Conservation (phyloP, 2,113 vertebrate species). For the Protobothrops mucrosquamatus region DNA sequence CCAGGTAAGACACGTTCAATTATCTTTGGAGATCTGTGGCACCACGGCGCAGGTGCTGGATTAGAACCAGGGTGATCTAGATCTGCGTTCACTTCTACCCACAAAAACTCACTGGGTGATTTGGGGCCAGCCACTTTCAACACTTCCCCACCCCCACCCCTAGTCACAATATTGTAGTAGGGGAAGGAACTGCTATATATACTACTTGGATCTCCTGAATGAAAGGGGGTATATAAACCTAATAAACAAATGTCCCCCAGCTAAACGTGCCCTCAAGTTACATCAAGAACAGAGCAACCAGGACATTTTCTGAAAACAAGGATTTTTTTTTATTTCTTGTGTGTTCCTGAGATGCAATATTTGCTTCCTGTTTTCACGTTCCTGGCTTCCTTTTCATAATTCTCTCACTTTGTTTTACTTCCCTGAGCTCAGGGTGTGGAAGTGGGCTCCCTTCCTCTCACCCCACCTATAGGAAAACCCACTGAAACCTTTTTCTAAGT, state of each 20-base stretch:
- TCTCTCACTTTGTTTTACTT: slow-evolving; percentile 16
- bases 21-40: no score
- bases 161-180: background rate
- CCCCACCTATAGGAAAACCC: background rate
- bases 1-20: no score
- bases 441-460: slow-evolving; percentile 1
- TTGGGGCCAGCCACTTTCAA: background rate
- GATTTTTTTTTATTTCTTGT: background rate
- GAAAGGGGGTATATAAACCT: background rate
- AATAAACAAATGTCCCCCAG: background rate
- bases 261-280: background rate
- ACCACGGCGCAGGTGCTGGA: no score
- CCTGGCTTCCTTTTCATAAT: background rate
- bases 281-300: no score
- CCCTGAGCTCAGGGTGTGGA: background rate
- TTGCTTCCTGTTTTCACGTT: slow-evolving; percentile 1
- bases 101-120: background rate
- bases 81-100: no score
- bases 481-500: background rate
- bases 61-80: no score
- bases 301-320: background rate
- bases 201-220: background rate
- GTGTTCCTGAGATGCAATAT: background rate
- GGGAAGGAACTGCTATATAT: background rate
- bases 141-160: no score